A percentile compares a stretch with the other conserved stretches of the same genome.
phyloP scores from a whole-genome alignment of 1,140 invertebrate species.

The Bombus sylvicola region DNA sequence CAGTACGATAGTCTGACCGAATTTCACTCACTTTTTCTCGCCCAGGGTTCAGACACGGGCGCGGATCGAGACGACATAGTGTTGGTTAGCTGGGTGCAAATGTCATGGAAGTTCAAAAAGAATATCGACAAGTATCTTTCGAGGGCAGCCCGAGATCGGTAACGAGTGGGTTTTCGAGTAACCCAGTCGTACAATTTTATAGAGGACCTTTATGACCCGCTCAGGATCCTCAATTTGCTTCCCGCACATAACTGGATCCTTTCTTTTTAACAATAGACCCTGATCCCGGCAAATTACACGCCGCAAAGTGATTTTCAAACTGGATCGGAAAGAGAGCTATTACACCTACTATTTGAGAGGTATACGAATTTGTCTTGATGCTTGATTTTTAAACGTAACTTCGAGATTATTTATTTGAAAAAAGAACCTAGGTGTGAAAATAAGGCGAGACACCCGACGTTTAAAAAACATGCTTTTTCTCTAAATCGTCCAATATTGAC shows the following conservation, averaged over 20 bases:
- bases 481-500: background rate
- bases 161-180: slow-evolving; percentile 3
- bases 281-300: slow-evolving; percentile 10
- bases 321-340: background rate
- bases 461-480: background rate
- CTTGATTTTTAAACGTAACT: background rate
- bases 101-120: slow-evolving; percentile 3
- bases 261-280: background rate
- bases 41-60: background rate
- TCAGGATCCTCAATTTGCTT: background rate
- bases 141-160: background rate
- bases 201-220: background rate
- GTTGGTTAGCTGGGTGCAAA: background rate
- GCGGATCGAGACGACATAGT: too few species aligned
- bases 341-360: background rate
- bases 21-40: slow-evolving; percentile 51
- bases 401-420: background rate
- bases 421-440: too few species aligned
- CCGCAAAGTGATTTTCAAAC: background rate
- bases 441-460: background rate
- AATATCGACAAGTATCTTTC: slow-evolving; percentile 29
- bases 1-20: slow-evolving; percentile 28
- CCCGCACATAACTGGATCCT: background rate
- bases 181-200: background rate
- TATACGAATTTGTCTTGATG: background rate